Percentiles rank a stretch among this genome's conserved stretches.
phyloP scores from a whole-genome alignment of 2,888 invertebrate genomes.

The Pasiphila rectangulata region DNA sequence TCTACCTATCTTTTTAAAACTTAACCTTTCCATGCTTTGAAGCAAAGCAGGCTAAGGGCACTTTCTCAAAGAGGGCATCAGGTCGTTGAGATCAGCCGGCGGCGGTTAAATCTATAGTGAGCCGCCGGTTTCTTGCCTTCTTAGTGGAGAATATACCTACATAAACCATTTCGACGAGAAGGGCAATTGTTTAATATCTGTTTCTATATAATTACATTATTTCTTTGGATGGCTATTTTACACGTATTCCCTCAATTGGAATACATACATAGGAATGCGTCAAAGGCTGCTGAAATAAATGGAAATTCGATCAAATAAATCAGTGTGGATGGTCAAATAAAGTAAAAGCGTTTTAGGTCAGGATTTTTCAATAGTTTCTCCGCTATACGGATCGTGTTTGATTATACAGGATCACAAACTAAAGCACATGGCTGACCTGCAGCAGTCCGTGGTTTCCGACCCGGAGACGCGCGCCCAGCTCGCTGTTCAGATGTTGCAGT shows the following conservation, averaged over 20 bases:
- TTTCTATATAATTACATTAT: too few species aligned
- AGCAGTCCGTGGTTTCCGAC: slow-evolving; percentile 97
- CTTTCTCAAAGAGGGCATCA: slow-evolving; percentile 21
- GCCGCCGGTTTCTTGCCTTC: slow-evolving; percentile 23
- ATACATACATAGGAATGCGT: slow-evolving; percentile 10
- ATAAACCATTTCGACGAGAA: too few species aligned
- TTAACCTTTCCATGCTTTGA: slow-evolving; percentile 18
- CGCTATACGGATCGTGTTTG: slow-evolving; percentile 12
- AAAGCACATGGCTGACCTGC: slow-evolving; percentile 99
- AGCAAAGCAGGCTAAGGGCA: slow-evolving; percentile 29
- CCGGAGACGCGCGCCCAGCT: slow-evolving; percentile 95
- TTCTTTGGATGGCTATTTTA: slow-evolving; percentile 15
- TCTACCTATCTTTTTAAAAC: slow-evolving; percentile 8
- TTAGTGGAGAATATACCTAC: too few species aligned
- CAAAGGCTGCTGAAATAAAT: slow-evolving; percentile 14
- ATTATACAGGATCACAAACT: slow-evolving; percentile 92
- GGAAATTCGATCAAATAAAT: slow-evolving; percentile 4
- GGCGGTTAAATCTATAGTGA: slow-evolving; percentile 20
- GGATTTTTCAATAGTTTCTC: background rate
- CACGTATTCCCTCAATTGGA: slow-evolving; percentile 17
- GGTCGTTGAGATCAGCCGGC: slow-evolving; percentile 27
- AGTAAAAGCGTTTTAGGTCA: background rate
- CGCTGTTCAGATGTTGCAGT: slow-evolving; percentile 95
- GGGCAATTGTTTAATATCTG: too few species aligned
- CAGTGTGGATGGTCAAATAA: slow-evolving; percentile 1